Conservation (phyloP, 1,140 invertebrate genomes). For the Halesus radiatus region DNA sequence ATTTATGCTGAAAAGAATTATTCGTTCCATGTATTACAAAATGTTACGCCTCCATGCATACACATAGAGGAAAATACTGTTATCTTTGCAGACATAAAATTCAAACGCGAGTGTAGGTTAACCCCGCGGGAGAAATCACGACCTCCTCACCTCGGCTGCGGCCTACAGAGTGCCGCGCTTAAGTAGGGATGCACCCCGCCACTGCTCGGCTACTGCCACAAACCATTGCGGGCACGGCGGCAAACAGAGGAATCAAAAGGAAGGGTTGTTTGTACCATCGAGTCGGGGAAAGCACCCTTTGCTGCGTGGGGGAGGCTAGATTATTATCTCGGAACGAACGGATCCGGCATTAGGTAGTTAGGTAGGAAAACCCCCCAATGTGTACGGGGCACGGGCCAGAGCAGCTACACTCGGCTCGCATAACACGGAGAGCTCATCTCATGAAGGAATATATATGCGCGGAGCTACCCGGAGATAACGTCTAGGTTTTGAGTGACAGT, state of each 20-base stretch:
- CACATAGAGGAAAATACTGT: conserved; percentile 54
- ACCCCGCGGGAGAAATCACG: conserved; percentile 57
- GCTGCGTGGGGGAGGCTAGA: conserved; percentile 5
- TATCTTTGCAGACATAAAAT: conserved; percentile 56
- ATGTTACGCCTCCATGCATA: conserved; percentile 39
- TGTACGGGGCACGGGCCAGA: background rate
- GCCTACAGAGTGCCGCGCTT: conserved; percentile 30
- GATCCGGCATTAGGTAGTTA: too few relatives aligned
- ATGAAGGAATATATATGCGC: conserved; percentile 51
- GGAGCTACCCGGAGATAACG: conserved; percentile 57
- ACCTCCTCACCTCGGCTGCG: conserved; percentile 53
- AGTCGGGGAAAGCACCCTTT: background rate
- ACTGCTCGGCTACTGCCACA: too few relatives aligned
- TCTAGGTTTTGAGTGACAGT: conserved; percentile 59
- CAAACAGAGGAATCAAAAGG: too few relatives aligned
- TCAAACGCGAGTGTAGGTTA: conserved; percentile 54
- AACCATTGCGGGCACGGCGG: background rate
- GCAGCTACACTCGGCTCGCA: conserved; percentile 28
- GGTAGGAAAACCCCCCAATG: background rate
- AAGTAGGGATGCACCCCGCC: conserved; percentile 16
- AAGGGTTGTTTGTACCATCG: background rate
- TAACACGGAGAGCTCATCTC: conserved; percentile 54
- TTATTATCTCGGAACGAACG: background rate
- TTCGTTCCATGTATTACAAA: conserved; percentile 33
- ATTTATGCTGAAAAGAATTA: conserved; percentile 27